Evolutionary conservation across 1,140 invertebrate genomes (phyloP), one percentile per base, ranked within the genome.

Genomic region (Dinoponera quadriceps): DNA sequence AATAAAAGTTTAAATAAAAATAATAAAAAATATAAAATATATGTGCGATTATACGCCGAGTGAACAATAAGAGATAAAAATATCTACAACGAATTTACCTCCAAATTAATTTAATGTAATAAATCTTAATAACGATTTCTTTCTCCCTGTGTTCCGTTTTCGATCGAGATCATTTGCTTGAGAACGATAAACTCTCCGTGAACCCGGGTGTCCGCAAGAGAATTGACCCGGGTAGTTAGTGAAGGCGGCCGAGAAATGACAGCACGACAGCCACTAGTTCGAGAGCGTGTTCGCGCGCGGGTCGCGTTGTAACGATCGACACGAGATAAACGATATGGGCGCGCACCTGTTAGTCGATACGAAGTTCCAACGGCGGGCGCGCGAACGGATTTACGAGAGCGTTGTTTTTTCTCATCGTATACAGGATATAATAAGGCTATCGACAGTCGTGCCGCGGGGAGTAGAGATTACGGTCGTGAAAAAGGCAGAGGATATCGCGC

Each of bases 331-430:
- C 72, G 87, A 77, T 84, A 86, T 60, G 68, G 51, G 63, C 18
- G 55, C 29, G 75, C 87, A 88, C 87, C 87, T 89, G 88, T 89
- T 88, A 59, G 72, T 57, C 55, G 60, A 25, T 78, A 74, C 73
- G 59, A 68, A 57, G 62, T 44, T 65, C 33, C 54, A 65, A 33
- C 38, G 49, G 38, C 57, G 60, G 4, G 29, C 29, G 51, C 62
- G 82, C 60, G 20, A 83, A 87, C 72, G 74, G 86, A 88, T 88
- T 88, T 88, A 85, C 69, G 73, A 85, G 38, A 71, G 25, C 1
- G 54, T 20, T 49, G 72, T 72, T 82, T 73, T 77, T 84, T 77
- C 66, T 18, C 54, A 33, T 49, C 25, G 18, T 0, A 20, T n/a
- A 11, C 27, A 69, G 51, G 38, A 44, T 44, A 44, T 44, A 44